A percentile compares a stretch with the other conserved stretches of the same genome.
These are phyloP conservation scores for Nematopogon swammerdamellus DNA, from an alignment of 2,888 invertebrate species.

Conservation along the genomic window DNA sequence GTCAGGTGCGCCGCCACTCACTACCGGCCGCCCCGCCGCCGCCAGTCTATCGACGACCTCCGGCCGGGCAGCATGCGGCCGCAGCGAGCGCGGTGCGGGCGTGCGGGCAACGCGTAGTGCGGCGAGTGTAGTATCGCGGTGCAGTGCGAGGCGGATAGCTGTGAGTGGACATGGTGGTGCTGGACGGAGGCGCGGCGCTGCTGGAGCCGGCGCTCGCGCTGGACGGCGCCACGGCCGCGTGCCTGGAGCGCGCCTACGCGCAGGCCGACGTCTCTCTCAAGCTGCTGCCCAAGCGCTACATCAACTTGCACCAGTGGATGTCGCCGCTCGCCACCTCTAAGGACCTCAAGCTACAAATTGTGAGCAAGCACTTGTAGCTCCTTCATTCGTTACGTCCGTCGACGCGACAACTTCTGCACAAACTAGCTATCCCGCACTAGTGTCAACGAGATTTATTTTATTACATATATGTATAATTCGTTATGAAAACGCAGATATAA, in stretches of 20 bases:
- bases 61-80: conserved; percentile 32
- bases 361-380: conserved; percentile 28
- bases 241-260: conserved; percentile 75
- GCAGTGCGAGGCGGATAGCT: conserved; percentile 23
- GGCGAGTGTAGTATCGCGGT: conserved; percentile 36
- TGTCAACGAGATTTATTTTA: too few species aligned
- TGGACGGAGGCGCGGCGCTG: conserved; percentile 49
- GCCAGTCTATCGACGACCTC: conserved; percentile 47
- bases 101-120: conserved; percentile 3
- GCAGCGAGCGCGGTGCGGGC: conserved; percentile 11
- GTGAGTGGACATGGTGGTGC: conserved; percentile 37
- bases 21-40: conserved; percentile 20
- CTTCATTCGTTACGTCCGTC: too few species aligned
- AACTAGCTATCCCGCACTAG: too few species aligned
- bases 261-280: conserved; percentile 82
- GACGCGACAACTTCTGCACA: too few species aligned
- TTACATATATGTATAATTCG: too few species aligned
- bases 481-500: too few species aligned
- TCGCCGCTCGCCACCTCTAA: conserved; percentile 72
- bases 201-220: conserved; percentile 66
- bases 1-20: conserved; percentile 21
- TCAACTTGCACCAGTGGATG: conserved; percentile 88
- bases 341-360: conserved; percentile 78
- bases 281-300: conserved; percentile 87
- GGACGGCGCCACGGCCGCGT: conserved; percentile 64